phyloP scores from a whole-genome alignment of 1,140 invertebrate genomes.

The Hylyphantes graminicola region DNA sequence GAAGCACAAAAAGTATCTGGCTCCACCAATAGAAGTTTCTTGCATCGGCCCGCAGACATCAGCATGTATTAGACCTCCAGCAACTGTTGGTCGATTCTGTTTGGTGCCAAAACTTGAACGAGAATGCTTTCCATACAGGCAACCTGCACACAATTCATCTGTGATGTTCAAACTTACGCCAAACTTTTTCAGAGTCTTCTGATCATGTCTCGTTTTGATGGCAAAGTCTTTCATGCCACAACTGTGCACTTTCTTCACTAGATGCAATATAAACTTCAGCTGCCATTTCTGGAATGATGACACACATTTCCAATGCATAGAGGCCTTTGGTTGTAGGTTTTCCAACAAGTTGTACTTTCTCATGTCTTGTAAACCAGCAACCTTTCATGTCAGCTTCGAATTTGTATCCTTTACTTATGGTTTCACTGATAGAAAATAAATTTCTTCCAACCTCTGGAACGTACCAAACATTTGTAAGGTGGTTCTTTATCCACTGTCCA shows the following conservation, averaged over 20 bases:
- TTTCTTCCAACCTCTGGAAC: neutral
- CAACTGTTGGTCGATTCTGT: neutral
- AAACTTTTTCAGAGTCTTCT: constrained; percentile 11
- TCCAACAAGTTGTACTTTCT: neutral
- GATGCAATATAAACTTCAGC: neutral
- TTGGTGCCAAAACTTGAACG: neutral
- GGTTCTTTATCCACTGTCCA: neutral
- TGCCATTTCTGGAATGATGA: neutral
- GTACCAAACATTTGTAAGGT: neutral
- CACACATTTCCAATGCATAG: neutral
- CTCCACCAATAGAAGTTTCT: neutral
- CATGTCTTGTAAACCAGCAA: neutral
- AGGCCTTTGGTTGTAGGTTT: neutral
- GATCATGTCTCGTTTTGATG: neutral
- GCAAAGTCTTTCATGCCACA: constrained; percentile 5
- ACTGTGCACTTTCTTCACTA: neutral
- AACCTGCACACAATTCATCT: neutral
- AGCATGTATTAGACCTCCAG: neutral
- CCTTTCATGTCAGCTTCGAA: neutral
- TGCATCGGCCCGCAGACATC: neutral
- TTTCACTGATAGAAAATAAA: neutral
- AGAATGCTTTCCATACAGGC: neutral
- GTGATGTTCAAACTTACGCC: neutral
- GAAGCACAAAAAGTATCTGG: neutral
- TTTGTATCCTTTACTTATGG: neutral